Evolutionary conservation across 1,140 invertebrate genomes (phyloP).

Genomic region (Nixonia krombeini): DNA sequence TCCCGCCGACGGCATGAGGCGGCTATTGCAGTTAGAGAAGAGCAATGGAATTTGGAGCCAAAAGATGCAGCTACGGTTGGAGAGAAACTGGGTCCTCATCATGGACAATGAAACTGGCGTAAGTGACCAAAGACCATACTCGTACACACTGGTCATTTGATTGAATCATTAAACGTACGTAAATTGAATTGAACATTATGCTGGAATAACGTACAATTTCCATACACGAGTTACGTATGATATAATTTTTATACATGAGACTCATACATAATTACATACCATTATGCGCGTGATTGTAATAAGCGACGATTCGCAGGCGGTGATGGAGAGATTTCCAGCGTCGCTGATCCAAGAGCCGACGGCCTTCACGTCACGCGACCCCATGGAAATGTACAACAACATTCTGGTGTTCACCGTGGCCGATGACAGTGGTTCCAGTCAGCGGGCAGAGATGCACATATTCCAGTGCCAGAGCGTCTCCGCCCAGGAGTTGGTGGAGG

Average conservation of each 20-base stretch:
- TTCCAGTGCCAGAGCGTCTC: slow-evolving; percentile 93
- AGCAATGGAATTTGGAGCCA: slow-evolving; percentile 99
- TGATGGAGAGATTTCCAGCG: slow-evolving; percentile 96
- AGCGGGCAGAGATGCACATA: slow-evolving; percentile 96
- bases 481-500: slow-evolving; percentile 89
- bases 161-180: too few relatives aligned
- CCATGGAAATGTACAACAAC: slow-evolving; percentile 98
- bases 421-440: slow-evolving; percentile 73
- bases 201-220: too few relatives aligned
- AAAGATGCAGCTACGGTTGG: slow-evolving; percentile 94
- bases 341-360: slow-evolving; percentile 94
- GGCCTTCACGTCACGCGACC: slow-evolving; percentile 96
- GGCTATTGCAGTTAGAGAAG: slow-evolving; percentile 96
- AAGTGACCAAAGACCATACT: too few relatives aligned
- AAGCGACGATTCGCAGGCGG: slow-evolving; percentile 88
- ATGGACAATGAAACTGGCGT: slow-evolving; percentile 98
- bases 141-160: too few relatives aligned
- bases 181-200: too few relatives aligned
- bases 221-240: too few relatives aligned
- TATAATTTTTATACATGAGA: slow-evolving; percentile 16
- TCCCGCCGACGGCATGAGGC: slow-evolving; percentile 94
- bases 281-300: too few relatives aligned
- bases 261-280: too few relatives aligned
- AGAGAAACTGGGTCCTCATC: slow-evolving; percentile 91
- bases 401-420: slow-evolving; percentile 96